phyloP scores from a whole-genome alignment of 2,797 vertebrate genomes.

The Pelodytes ibericus region DNA sequence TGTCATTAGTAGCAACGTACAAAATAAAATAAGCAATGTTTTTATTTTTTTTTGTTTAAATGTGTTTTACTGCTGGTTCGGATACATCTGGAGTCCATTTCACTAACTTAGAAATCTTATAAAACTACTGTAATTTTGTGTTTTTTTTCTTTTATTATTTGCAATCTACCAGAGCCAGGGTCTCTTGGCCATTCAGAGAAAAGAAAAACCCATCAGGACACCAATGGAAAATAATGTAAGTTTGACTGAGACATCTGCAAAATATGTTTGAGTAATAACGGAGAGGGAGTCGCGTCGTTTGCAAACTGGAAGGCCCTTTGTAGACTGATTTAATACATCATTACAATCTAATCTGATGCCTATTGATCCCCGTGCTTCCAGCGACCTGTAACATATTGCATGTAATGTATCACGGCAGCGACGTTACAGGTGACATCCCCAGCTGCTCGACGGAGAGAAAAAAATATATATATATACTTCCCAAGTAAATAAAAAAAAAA shows the following conservation, averaged over 20 bases:
- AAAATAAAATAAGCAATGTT: constrained; percentile 4
- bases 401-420: neutral
- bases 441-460: no score
- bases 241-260: constrained; percentile 10
- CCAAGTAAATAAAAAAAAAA: no score
- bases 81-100: constrained; percentile 33
- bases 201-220: constrained; percentile 5
- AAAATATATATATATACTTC: neutral
- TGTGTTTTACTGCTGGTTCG: neutral
- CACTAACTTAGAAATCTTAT: constrained; percentile 30
- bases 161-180: constrained; percentile 23
- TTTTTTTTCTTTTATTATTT: no score
- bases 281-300: neutral
- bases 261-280: constrained; percentile 34
- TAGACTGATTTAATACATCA: constrained; percentile 37
- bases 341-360: constrained; percentile 22
- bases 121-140: constrained; percentile 38
- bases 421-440: constrained; percentile 14
- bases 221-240: constrained; percentile 23
- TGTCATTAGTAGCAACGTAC: constrained; percentile 5
- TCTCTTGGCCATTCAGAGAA: constrained; percentile 1
- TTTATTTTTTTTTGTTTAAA: neutral
- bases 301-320: constrained; percentile 1
- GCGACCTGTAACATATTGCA: constrained; percentile 15
- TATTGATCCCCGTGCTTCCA: constrained; percentile 7